Evolutionary conservation across 2,797 vertebrate species (phyloP).

Genomic region (Cryptoprocta ferox): DNA sequence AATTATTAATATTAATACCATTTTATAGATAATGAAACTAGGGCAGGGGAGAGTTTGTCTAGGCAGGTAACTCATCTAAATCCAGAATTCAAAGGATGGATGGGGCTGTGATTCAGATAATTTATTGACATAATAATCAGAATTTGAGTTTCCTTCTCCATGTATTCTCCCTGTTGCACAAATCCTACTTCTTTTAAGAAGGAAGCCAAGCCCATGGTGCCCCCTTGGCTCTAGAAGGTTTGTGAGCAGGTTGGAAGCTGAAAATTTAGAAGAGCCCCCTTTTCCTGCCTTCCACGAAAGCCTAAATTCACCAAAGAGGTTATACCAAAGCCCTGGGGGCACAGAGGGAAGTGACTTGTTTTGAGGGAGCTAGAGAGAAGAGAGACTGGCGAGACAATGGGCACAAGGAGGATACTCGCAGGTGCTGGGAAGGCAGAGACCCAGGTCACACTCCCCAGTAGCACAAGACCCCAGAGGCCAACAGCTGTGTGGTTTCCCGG

Average conservation of each 20-base stretch:
- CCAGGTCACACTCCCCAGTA: rapidly evolving
- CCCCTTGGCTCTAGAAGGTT: background rate
- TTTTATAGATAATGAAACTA: slow-evolving; percentile 57
- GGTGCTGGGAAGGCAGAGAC: background rate
- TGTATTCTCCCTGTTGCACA: background rate
- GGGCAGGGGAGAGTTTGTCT: slow-evolving; percentile 32
- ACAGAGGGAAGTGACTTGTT: background rate
- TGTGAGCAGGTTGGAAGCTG: background rate
- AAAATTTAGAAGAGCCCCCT: background rate
- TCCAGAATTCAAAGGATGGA: slow-evolving; percentile 11
- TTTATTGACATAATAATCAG: background rate
- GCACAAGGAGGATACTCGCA: background rate
- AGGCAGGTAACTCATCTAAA: background rate
- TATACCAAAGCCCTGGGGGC: background rate
- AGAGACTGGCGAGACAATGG: background rate
- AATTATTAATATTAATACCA: slow-evolving; percentile 28
- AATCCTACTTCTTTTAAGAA: background rate
- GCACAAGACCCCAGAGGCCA: background rate
- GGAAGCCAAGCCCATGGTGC: background rate
- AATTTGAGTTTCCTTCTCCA: background rate
- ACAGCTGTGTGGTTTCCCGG: too few species aligned
- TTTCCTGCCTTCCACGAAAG: background rate
- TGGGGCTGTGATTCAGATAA: background rate
- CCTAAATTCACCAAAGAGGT: background rate
- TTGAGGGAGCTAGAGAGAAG: background rate